Conservation (phyloP, 2,113 vertebrate species). For the Cichladusa arquata region DNA sequence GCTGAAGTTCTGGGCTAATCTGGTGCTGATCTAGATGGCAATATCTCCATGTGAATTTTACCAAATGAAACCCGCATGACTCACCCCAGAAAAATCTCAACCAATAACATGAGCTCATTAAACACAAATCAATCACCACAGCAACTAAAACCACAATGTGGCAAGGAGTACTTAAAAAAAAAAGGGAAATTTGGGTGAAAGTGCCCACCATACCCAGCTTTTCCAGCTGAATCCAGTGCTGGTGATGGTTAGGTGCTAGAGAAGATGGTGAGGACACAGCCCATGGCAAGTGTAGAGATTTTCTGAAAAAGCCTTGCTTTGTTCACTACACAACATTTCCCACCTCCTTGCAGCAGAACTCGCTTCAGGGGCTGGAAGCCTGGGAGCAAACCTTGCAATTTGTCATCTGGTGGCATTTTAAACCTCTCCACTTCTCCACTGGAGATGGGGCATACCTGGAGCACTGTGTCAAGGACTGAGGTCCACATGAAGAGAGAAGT, state of each 20-base stretch:
- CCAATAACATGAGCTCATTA: slow-evolving; percentile 64
- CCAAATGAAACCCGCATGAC: slow-evolving; percentile 35
- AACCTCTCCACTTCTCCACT: not conserved
- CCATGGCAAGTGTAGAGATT: not conserved
- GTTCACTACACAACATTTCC: not conserved
- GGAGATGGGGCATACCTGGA: not conserved
- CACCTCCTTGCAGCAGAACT: not conserved
- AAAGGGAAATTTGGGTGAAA: slow-evolving; percentile 28
- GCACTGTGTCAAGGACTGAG: not conserved
- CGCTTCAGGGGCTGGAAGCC: not conserved
- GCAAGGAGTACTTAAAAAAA: not conserved
- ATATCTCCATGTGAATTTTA: slow-evolving; percentile 25
- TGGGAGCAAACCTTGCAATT: not conserved
- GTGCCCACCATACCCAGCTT: not conserved
- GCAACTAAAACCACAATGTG: slow-evolving; percentile 28
- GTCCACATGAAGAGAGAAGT: not conserved
- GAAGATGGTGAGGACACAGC: not conserved
- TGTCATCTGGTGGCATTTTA: not conserved
- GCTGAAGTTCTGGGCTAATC: slow-evolving; percentile 22
- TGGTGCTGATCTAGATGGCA: slow-evolving; percentile 46
- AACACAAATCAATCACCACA: slow-evolving; percentile 40
- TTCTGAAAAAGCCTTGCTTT: not conserved
- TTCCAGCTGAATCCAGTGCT: not conserved
- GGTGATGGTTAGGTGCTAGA: not conserved
- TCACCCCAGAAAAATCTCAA: slow-evolving; percentile 54